Conservation (phyloP, 2,113 vertebrate species). For the Dicaeum eximium region DNA sequence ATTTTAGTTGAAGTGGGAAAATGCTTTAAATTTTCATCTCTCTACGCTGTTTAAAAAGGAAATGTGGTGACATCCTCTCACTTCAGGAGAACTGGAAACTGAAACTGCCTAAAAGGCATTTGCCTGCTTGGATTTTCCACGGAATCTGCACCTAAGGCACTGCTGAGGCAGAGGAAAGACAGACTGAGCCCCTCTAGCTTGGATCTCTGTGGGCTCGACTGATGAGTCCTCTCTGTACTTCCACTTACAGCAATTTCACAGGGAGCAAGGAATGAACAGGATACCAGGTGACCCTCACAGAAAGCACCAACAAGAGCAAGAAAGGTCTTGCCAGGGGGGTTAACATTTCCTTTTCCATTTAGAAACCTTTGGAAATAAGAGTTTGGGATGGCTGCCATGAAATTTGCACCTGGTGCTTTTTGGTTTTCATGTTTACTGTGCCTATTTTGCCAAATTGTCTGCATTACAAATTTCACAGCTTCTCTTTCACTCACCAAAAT, state of each 20-base stretch:
- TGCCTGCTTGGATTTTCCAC: not conserved
- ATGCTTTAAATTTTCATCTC: not conserved
- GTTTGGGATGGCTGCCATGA: not conserved
- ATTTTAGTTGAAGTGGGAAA: not conserved
- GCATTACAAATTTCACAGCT: not conserved
- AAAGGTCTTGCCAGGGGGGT: not conserved
- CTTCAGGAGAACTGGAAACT: not conserved
- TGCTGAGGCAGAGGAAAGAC: not conserved
- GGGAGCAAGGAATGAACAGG: fast-evolving
- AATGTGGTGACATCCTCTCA: not conserved
- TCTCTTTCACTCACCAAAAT: not conserved
- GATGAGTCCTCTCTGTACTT: not conserved
- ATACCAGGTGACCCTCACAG: not conserved
- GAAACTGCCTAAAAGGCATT: not conserved
- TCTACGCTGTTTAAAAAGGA: not conserved
- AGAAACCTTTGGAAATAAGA: not conserved
- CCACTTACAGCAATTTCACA: not conserved
- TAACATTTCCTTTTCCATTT: not conserved
- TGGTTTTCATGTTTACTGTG: not conserved
- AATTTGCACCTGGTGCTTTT: not conserved
- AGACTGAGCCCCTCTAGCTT: not conserved
- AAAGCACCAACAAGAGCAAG: not conserved
- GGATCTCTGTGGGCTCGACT: not conserved
- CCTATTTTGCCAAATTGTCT: not conserved
- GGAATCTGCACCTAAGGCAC: too few species aligned